Evolutionary conservation across 1,140 invertebrate species (phyloP), one percentile per base, ranked within the genome.

Genomic region (Dryas iulia): DNA sequence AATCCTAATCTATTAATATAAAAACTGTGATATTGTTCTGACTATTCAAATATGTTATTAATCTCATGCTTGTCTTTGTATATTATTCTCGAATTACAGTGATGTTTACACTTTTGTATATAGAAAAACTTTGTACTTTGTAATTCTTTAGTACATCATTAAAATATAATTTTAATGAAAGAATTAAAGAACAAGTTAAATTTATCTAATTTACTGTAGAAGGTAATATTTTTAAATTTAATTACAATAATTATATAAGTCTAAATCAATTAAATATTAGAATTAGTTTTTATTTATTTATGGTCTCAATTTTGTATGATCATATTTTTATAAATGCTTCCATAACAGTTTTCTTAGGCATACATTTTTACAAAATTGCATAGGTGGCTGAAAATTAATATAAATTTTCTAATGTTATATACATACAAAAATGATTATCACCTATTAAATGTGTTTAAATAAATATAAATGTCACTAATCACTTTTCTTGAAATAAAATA

Each of bases 11-110:
- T 39, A 47, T 47, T 47, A 18, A 47, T 47, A 47, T 47, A 8
- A 47, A 14, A 30, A 61, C 59, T 61, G 59, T 61, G 59, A 61
- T 61, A 61, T 61, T 52, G 59, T 53, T 30, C 39, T 25, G 18
- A 28, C 12, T 21, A 47, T 47, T 21, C 4, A 18, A 47, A 47
- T 47, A 7, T 47, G 39, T 47, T 21, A 21, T 47, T 47, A 47
- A 14, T 39, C n/a, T 10, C 39, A 47, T 8, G 18, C 39, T 21
- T 21, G 2, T 39, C 4, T 39, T 39, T 39, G 21, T 47, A 21
- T 21, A 47, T 47, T 47, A 5, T 21, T 47, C 39, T 11, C 39
- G 21, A 47, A 21, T 18, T 47, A 18, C n/a, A 39, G 33, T 39
- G n/a, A 39, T 39, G 39, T 8, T 47, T 21, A 47, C 18, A 21